Base-by-base conservation (phyloP, 2,113 vertebrate species). In the Galbula dea region DNA sequence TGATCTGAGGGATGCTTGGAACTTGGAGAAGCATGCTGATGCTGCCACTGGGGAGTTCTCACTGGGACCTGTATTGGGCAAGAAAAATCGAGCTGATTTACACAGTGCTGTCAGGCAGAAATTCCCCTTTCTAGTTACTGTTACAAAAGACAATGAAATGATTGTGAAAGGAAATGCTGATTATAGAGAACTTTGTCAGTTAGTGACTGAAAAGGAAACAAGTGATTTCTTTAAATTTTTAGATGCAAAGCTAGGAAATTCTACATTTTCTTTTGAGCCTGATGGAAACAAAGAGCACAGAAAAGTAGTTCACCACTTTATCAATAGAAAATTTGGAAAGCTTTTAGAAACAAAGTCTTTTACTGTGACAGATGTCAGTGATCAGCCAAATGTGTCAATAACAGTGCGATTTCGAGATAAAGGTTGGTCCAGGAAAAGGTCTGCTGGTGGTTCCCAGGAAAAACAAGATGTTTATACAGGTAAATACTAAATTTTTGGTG, bases 271-370 rank as follows among this genome's bases (percentile, higher is more conserved):
- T 6, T 99, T 99, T 93, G 96, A 97, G 45, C 97, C 98, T 2
- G 99, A 99, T 75, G 93, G 87, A 65, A 95, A 96, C 66, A 99
- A 99, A 94, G 98, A 98, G 13, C 99, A 99, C 94, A 98, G 99
- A 94, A 99, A 98, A 63, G 96, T 95, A 5, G 98, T 99, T 46
- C 99, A 99, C 82, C 99, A 99, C 96, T 99, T 99, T 85, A 96
- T 99, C 85, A 98, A 97, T 78, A 98, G 97, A 69, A 98, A 97
- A 79, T 99, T 99, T 65, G 99, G 99, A 29, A 99, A 98, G 65
- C 97, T 99, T 69, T 93, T 99, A 91, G 99, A 99, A 98, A 99
- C 99, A 3, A 99, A 99, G 61, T 98, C 98, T 89, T 99, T 99
- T 87, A 79, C 83, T 12, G 84, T 96, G 68, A 66, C 88, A 52